Evolutionary conservation across 1,140 invertebrate species (phyloP).

Genomic region (Phthorimaea operculella): DNA sequence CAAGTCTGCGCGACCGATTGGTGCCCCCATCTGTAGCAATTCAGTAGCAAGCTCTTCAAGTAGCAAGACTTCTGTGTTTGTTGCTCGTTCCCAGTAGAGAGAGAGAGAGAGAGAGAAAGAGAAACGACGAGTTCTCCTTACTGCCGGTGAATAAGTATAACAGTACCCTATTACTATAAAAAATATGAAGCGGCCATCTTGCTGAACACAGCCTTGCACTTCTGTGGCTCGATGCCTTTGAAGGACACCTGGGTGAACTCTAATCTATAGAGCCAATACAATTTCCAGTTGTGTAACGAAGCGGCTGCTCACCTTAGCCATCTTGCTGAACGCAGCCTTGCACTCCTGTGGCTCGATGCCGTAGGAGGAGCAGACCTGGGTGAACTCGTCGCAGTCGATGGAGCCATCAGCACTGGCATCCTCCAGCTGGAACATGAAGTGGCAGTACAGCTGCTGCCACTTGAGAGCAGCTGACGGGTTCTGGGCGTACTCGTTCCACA

Average conservation of each 20-base stretch:
- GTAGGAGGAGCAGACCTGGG: constrained; percentile 82
- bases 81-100: too few relatives aligned
- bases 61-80: too few relatives aligned
- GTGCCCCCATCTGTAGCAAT: too few relatives aligned
- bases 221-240: constrained; percentile 77
- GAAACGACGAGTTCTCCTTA: too few relatives aligned
- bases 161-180: too few relatives aligned
- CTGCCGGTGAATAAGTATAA: too few relatives aligned
- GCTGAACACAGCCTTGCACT: constrained; percentile 80
- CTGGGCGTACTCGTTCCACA: constrained; percentile 87
- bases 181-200: too few relatives aligned
- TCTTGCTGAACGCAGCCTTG: constrained; percentile 81
- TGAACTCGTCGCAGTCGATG: constrained; percentile 86
- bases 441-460: constrained; percentile 85
- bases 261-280: too few relatives aligned
- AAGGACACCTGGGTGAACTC: constrained; percentile 84
- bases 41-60: too few relatives aligned
- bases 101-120: too few relatives aligned
- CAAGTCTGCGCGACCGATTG: too few relatives aligned
- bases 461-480: constrained; percentile 79
- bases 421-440: constrained; percentile 89
- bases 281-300: too few relatives aligned
- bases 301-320: constrained; percentile 71
- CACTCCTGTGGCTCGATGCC: constrained; percentile 79
- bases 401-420: constrained; percentile 86